Evolutionary conservation across 2,797 vertebrate species (phyloP).

Genomic region (Lepidocolaptes lacrymiger): DNA sequence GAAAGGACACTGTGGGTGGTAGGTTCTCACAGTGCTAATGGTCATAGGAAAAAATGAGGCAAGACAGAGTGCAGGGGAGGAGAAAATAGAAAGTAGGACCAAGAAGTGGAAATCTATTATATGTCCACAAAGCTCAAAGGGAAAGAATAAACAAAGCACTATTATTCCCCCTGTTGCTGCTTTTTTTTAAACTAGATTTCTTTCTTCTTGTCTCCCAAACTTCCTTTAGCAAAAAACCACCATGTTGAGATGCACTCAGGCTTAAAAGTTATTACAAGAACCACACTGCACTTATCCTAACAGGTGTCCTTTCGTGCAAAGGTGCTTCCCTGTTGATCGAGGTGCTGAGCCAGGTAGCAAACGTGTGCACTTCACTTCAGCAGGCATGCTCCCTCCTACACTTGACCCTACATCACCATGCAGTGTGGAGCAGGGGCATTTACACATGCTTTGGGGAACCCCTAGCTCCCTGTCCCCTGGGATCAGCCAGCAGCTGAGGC

Average conservation of each 20-base stretch:
- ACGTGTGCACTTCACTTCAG: neutral
- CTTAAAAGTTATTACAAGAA: slow-evolving; percentile 22
- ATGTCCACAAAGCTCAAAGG: slow-evolving; percentile 38
- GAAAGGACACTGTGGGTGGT: slow-evolving; percentile 55
- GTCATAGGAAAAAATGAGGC: neutral
- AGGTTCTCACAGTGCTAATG: slow-evolving; percentile 3
- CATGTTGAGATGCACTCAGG: neutral
- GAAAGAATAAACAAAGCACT: slow-evolving; percentile 50
- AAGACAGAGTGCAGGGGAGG: neutral
- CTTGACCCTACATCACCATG: rapidly evolving
- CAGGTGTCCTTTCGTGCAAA: neutral
- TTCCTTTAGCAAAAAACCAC: neutral
- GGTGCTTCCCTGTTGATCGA: neutral
- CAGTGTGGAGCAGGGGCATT: rapidly evolving
- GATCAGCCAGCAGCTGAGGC: neutral
- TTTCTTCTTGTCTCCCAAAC: slow-evolving; percentile 19
- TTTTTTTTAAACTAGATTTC: neutral
- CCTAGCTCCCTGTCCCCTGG: neutral
- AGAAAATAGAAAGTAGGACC: slow-evolving; percentile 38
- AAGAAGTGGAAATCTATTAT: slow-evolving; percentile 52
- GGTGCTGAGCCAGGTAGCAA: neutral
- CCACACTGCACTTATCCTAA: neutral
- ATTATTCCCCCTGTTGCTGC: neutral
- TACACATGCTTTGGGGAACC: neutral
- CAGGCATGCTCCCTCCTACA: neutral